Conservation (phyloP, 2,797 vertebrate species). For the Spinus pinus region DNA sequence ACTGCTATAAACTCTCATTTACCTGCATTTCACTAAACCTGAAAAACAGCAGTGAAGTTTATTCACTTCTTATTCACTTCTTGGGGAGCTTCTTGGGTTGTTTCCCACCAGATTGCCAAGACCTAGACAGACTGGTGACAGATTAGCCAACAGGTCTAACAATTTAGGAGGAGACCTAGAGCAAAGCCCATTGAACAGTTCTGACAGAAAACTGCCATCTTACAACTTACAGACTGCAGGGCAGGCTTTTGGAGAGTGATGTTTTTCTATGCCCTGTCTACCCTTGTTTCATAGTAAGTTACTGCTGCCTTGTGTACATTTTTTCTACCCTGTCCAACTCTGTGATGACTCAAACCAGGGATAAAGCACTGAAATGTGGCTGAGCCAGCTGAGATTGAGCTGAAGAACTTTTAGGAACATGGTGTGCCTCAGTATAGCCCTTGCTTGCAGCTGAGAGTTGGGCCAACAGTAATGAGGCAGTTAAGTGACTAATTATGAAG, state of each 20-base stretch:
- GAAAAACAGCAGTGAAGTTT: background rate
- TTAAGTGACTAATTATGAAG: background rate
- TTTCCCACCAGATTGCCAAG: background rate
- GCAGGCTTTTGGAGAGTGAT: background rate
- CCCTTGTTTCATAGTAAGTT: background rate
- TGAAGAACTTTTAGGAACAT: background rate
- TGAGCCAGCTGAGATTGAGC: background rate
- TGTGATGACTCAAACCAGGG: background rate
- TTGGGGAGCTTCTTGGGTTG: background rate
- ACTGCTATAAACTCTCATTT: background rate
- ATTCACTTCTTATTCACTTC: background rate
- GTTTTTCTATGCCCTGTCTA: background rate
- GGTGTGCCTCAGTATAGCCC: background rate
- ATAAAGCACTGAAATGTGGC: background rate
- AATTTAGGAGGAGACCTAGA: background rate
- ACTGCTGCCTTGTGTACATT: fast-evolving
- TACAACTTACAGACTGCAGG: background rate
- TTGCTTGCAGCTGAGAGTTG: background rate
- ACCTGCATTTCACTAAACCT: background rate
- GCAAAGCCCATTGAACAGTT: background rate
- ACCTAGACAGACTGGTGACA: background rate
- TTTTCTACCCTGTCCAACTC: background rate
- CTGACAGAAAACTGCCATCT: background rate
- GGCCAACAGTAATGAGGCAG: background rate
- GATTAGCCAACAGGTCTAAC: background rate